Evolutionary conservation across 2,797 vertebrate genomes (phyloP), one percentile per base, ranked within the genome.

Genomic region (Clamator glandarius): DNA sequence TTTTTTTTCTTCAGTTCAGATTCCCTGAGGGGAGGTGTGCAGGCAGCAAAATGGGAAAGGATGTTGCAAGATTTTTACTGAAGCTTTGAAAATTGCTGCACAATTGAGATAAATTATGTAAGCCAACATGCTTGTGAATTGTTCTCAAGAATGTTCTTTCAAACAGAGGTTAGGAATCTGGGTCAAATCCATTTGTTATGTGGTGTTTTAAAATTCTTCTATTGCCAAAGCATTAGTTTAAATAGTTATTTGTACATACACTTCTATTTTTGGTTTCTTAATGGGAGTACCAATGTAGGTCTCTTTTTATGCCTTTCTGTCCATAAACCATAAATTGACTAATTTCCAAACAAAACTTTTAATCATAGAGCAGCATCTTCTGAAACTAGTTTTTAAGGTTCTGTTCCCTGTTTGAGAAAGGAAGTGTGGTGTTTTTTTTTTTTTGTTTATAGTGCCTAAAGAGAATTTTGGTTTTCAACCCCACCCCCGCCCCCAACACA

Each of bases 91-190:
- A 86, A 41, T 50, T 67, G 15, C 52, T 81, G 61, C 11, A n/a
- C 50, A 81, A 75, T 67, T 77, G 58, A 90, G 69, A 85, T 84
- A 70, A 84, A 86, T 86, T 77, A 52, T 26, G 44, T 51, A 35
- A 66, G 67, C 54, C 54, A 84, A 50, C 24, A 39, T 52, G 64
- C 77, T 84, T 90, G n/a, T 85, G 72, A 94, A 83, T 55, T 90
- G 15, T 70, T 93, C 48, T 83, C 54, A 82, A 55, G 79, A 79
- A 84, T 72, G 75, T 50, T 85, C 55, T 85, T 70, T 89, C 87
- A 61, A 95, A 91, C 31, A 92, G 31, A 36, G 58, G 33, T 17
- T 61, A 76, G 63, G 42, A 84, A 79, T 91, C 35, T 84, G 72
- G 35, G 66, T 90, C 57, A 87, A 82, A 79, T 73, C 26, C n/a